Base-by-base conservation (phyloP, 2,797 vertebrate genomes). In the Rhinichthys osculus region DNA sequence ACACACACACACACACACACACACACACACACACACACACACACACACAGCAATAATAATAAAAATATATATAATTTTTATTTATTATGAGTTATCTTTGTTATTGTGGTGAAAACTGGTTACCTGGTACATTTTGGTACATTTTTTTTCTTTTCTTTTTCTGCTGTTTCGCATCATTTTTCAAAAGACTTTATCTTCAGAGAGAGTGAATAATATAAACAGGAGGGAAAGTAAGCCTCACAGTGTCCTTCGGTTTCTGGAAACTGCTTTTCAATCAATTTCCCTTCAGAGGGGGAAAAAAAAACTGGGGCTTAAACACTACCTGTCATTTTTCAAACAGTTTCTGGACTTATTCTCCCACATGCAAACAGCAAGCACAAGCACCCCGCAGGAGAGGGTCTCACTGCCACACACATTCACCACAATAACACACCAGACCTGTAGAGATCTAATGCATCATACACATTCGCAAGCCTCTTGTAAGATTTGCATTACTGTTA, bases 321-420 rank as follows among this genome's bases (percentile, higher is more conserved):
- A 42, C 64, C 50, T 82, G 85, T 83, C 69, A 87, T 87, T 85
- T 88, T 81, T 81, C 33, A 84, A 85, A 81, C 59, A 86, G 42
- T 84, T 84, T 84, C 66, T 47, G 40, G 84, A 84, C 87, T 78
- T 33, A 78, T 17, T 54, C 57, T 50, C 30, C 38, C 44, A 59
- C 78, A 38, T 70, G 66, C 13, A 30, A 81, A 70, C 82, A 82
- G 57, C 64, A 70, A 76, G 72, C 76, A 78, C 67, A 59, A 66
- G 14, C 66, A 70, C 87, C 40, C 71, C 69, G 14, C 70, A 57
- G 64, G 79, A 67, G 47, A 76, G 17, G 5, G 50, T 17, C 64
- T 78, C n/a, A 30, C 62, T 69, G 73, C 17, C 74, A 57, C 47
- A 21, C 33, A 44, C 17, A 54, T n/a, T 64, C 21, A 50, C 13